phyloP scores from a whole-genome alignment of 2,113 vertebrate genomes.

The Oophaga pumilio region DNA sequence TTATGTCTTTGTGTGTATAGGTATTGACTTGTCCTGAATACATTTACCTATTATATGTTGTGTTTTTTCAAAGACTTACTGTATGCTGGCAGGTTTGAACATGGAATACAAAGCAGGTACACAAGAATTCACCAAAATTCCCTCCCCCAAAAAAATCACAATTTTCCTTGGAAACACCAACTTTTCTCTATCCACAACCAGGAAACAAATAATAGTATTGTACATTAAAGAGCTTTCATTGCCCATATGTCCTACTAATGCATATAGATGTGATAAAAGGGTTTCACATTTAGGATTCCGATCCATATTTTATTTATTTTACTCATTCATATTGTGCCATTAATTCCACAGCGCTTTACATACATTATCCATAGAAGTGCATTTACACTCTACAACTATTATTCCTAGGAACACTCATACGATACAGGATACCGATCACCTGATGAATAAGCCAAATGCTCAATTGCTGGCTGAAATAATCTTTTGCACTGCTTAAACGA shows the following conservation, averaged over 20 bases:
- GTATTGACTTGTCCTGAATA: slow-evolving; percentile 20
- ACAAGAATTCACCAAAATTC: neutral
- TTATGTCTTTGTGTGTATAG: slow-evolving; percentile 2
- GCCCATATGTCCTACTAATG: neutral
- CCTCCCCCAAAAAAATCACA: neutral
- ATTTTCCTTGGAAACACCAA: neutral
- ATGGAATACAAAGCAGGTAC: neutral
- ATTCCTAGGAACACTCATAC: too few species aligned
- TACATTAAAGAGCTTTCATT: too few species aligned
- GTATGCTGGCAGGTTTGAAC: neutral
- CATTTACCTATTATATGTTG: slow-evolving; percentile 7
- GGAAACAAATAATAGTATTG: too few species aligned
- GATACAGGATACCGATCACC: too few species aligned
- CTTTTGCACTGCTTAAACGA: too few species aligned
- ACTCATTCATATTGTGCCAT: too few species aligned
- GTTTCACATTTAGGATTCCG: neutral
- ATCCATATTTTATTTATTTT: too few species aligned
- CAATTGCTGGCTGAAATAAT: too few species aligned
- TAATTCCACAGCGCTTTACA: too few species aligned
- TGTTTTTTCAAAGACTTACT: neutral
- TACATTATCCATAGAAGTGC: too few species aligned
- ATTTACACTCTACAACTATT: too few species aligned
- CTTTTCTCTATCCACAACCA: neutral
- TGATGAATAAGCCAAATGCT: too few species aligned
- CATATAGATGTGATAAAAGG: neutral